Evolutionary conservation across 1,140 invertebrate genomes (phyloP), one percentile per base, ranked within the genome.

Genomic region (Apis florea): DNA sequence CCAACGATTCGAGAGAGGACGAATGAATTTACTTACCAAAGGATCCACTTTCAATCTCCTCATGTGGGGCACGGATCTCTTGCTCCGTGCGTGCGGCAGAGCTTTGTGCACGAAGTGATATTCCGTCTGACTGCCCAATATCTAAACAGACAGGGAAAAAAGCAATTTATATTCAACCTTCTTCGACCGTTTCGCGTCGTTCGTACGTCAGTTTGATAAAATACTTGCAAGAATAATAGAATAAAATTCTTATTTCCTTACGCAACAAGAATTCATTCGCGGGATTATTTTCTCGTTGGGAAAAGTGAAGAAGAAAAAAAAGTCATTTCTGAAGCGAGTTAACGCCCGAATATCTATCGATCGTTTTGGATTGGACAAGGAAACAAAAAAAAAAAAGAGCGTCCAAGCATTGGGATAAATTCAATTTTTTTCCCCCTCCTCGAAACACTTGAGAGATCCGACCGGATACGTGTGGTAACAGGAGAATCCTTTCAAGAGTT

Each of bases 51-150:
- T 98, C 26, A 99, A 95, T 83, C 95, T 94, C 85, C 98, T 95
- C 68, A 96, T 97, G 90, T 99, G 98, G 11, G 96, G 94, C 72
- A 99, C 95, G 89, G 98, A 98, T 82, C 98, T 94, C 90, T 97
- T 97, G 61, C 95, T 95, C 56, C 98, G 94, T 40, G 97, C 96
- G 85, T 97, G 96, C n/a, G 98, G 97, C 67, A 99, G 93, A 17
- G 97, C 97, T 85, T 95, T 95, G 91, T 99, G 98, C 49, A 98
- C 95, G 93, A 99, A 99, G 93, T 99, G 98, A 94, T 97, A 99
- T 92, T 98, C 98, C 74, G 95, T 96, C 81, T 96, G 94, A 53
- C 97, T 98, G 31, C 96, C 96, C 80, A 98, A 92, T 64, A 98
- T 94, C 98, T 98, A 64, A 95, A 96, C 76, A 89, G 85, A 85